Percentiles rank a stretch among this genome's conserved stretches.
Conservation (phyloP, 2,888 invertebrate species). For the Volucella inflata region DNA sequence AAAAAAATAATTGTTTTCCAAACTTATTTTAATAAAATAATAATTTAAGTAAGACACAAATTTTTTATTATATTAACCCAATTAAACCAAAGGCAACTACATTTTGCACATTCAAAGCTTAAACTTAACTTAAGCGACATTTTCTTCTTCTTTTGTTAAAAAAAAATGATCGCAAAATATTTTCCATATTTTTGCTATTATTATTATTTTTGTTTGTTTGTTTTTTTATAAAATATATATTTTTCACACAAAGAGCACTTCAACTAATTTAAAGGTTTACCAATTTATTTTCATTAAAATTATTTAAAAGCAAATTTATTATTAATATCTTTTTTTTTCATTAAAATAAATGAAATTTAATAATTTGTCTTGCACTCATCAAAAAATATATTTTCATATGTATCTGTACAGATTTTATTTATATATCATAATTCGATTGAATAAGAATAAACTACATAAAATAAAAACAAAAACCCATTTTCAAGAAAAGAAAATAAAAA, state of each 20-base stretch:
- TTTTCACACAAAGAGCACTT: constrained; percentile 62
- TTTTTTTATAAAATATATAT: constrained; percentile 24
- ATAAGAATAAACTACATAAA: constrained; percentile 11
- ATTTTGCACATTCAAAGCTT: constrained; percentile 61
- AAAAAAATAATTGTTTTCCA: constrained; percentile 25
- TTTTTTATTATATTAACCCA: constrained; percentile 37
- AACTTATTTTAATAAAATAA: constrained; percentile 16
- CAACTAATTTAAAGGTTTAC: constrained; percentile 52
- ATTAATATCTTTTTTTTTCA: constrained; percentile 3
- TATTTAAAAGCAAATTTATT: constrained; percentile 25
- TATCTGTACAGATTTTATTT: constrained; percentile 22
- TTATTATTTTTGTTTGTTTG: constrained; percentile 3
- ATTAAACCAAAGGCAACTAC: constrained; percentile 56
- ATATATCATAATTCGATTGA: background rate
- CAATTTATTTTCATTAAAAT: constrained; percentile 21
- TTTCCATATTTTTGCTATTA: background rate
- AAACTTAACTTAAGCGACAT: constrained; percentile 48
- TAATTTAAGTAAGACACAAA: constrained; percentile 63
- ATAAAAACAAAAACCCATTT: background rate
- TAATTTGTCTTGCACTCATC: constrained; percentile 29
- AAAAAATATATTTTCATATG: constrained; percentile 43
- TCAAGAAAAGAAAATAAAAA: background rate
- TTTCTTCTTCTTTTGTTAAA: constrained; percentile 10
- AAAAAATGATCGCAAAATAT: constrained; percentile 11
- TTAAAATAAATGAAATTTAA: constrained; percentile 10